Evolutionary conservation across 2,113 vertebrate species (phyloP), one percentile per base, ranked within the genome.

Genomic region (Manacus vitellinus): DNA sequence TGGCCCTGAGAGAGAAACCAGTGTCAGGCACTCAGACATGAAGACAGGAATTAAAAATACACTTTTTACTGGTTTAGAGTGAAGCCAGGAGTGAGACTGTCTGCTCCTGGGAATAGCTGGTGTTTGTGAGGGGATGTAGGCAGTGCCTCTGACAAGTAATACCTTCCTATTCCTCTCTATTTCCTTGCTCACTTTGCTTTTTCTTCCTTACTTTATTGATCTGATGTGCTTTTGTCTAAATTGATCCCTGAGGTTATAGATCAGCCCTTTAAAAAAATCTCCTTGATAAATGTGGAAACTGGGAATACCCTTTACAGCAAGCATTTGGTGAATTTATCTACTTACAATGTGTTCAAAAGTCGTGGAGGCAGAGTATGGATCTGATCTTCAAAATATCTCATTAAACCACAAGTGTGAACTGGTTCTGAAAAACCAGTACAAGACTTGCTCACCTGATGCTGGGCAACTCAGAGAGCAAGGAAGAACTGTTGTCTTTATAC

Each of bases 221-320:
- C 88, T 61, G 65, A 74, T 92, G 72, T 61, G 67, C 82, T 96
- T 94, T 96, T 93, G 85, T 87, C 79, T 54, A 68, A 93, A 95
- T 81, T 86, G 90, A 89, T 96, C 88, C 83, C 88, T 54, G 68
- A 86, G 85, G 92, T 94, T 96, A 86, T 63, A 94, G 92, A 91
- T 78, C 47, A 88, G 37, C 49, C 63, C 68, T 93, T 76, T 72
- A 55, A 94, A 85, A 92, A 93, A 67, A 58, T 27, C 85, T 88
- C 27, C 79, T 91, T 88, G 82, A 86, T 81, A 92, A 77, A 84
- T 46, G 39, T 39, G 39, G 52, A 77, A 77, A 25, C 30, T 61
- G 59, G 85, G 68, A 85, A 81, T 84, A 63, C 39, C 17, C 84
- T 83, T 80, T 56, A 12, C 27, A 78, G 52, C 14, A 24, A 67